A percentile compares a stretch with the other conserved stretches of the same genome.
phyloP scores from a whole-genome alignment of 2,888 invertebrate genomes.

The Microctonus aethiopoides region DNA sequence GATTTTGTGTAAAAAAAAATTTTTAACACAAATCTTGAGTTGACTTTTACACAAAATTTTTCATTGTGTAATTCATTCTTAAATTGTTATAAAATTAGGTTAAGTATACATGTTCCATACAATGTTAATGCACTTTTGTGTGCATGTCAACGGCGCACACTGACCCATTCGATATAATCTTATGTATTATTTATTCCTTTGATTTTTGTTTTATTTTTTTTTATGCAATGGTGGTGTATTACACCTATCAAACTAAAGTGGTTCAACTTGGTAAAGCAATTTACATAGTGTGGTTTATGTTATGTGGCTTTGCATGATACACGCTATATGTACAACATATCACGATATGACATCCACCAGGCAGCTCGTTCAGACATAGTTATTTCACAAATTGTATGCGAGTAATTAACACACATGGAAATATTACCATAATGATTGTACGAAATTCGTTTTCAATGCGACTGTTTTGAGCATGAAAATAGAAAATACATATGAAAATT shows the following conservation, averaged over 20 bases:
- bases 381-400: conserved; percentile 26
- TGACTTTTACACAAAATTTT: too few species aligned
- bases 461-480: neutral
- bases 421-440: neutral
- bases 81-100: neutral
- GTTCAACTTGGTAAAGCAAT: conserved; percentile 2
- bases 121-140: too few species aligned
- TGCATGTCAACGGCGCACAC: neutral
- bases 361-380: conserved; percentile 19
- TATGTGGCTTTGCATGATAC: conserved; percentile 8
- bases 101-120: neutral
- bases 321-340: neutral
- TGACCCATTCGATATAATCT: neutral
- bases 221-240: neutral
- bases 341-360: conserved; percentile 16
- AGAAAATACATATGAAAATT: neutral
- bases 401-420: conserved; percentile 23
- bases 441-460: neutral
- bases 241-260: neutral
- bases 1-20: too few species aligned
- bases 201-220: neutral
- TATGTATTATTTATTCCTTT: neutral
- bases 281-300: conserved; percentile 19
- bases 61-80: neutral
- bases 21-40: too few species aligned